Percentiles rank a stretch among this genome's conserved stretches.
Conservation (phyloP, 2,888 invertebrate genomes). For the Chymomyza caudatula region DNA sequence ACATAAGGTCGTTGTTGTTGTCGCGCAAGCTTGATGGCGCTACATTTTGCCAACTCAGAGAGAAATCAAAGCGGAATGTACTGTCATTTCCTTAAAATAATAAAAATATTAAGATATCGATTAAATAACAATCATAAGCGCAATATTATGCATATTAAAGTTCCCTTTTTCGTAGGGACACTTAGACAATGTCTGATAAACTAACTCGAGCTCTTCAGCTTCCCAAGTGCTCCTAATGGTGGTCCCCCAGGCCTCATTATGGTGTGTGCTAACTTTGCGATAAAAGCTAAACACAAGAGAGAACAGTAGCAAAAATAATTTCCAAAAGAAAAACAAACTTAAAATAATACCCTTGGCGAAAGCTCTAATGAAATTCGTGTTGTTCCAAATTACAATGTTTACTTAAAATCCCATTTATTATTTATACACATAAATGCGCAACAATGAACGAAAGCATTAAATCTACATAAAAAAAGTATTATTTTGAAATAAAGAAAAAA, state of each 20-base stretch:
- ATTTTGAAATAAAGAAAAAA: neutral
- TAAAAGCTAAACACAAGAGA: neutral
- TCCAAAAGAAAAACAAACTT: neutral
- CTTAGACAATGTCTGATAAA: too few relatives aligned
- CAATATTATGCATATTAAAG: too few relatives aligned
- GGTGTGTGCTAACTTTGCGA: neutral
- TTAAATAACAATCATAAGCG: too few relatives aligned
- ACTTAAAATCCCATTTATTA: neutral
- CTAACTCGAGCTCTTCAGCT: too few relatives aligned
- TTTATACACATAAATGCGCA: neutral
- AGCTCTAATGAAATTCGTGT: neutral
- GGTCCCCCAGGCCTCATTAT: neutral
- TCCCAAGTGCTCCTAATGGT: neutral
- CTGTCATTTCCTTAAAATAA: too few relatives aligned
- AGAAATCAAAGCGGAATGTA: too few relatives aligned
- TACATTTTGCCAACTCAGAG: too few relatives aligned
- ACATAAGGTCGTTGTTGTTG: too few relatives aligned
- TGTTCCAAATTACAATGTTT: neutral
- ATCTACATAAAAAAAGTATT: neutral
- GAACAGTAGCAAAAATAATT: neutral
- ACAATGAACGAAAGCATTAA: neutral
- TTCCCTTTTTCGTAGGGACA: too few relatives aligned
- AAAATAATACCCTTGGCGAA: neutral
- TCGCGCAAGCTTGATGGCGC: too few relatives aligned
- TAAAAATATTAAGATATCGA: too few relatives aligned